Percentiles rank a stretch among this genome's conserved stretches.
These are phyloP conservation scores for Acromyrmex echinatior DNA, from an alignment of 1,140 invertebrate genomes.

Conservation along the genomic window DNA sequence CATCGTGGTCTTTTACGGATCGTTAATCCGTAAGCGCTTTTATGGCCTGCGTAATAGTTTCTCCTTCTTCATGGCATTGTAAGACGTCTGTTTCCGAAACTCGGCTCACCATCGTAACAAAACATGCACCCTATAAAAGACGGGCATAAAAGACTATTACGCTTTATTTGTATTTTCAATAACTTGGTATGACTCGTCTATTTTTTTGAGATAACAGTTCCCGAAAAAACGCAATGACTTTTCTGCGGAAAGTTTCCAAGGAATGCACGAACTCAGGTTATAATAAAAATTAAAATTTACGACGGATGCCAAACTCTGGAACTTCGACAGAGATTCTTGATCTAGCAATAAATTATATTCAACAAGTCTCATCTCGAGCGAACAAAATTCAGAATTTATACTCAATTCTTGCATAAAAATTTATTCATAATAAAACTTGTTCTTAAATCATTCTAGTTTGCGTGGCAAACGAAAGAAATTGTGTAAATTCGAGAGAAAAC, in stretches of 20 bases:
- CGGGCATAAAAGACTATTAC: background rate
- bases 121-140: background rate
- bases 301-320: background rate
- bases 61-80: conserved; percentile 14
- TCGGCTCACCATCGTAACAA: background rate
- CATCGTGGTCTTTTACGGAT: conserved; percentile 57
- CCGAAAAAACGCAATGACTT: background rate
- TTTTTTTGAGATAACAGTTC: background rate
- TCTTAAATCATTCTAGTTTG: background rate
- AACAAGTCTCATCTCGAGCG: background rate
- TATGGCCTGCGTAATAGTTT: conserved; percentile 65
- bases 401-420: background rate
- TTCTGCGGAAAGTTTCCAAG: background rate
- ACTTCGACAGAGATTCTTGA: background rate
- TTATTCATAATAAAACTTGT: background rate
- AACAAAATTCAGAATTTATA: background rate
- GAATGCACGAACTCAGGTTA: background rate
- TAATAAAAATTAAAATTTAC: conserved; percentile 30
- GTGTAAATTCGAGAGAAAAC: background rate
- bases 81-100: background rate
- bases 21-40: conserved; percentile 62
- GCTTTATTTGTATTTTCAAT: conserved; percentile 18
- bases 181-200: background rate
- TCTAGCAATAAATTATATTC: background rate
- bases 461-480: background rate